Evolutionary conservation across 2,797 vertebrate species (phyloP).

Genomic region (Artibeus lituratus): DNA sequence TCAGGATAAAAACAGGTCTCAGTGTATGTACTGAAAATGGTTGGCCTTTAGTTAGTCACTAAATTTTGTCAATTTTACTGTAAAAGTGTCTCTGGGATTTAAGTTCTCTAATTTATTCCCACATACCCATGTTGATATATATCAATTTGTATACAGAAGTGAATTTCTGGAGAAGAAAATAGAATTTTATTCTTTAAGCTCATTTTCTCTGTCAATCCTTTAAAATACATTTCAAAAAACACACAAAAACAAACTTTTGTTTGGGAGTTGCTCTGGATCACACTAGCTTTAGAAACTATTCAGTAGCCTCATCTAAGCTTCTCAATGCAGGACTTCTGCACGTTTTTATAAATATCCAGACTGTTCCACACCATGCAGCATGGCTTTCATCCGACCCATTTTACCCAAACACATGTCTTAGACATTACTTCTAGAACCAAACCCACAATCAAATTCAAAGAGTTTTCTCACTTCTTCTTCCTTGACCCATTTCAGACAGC

Average conservation of each 20-base stretch:
- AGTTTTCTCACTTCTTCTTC: neutral
- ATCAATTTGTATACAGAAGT: neutral
- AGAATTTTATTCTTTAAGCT: neutral
- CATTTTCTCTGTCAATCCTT: neutral
- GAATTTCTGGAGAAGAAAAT: neutral
- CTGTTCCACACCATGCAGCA: neutral
- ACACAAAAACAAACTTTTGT: neutral
- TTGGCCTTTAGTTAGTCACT: neutral
- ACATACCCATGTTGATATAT: neutral
- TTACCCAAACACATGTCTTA: neutral
- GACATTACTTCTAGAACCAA: neutral
- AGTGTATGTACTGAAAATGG: neutral
- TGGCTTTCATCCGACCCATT: neutral
- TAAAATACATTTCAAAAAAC: constrained; percentile 20
- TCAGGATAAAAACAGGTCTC: neutral
- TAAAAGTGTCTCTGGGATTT: neutral
- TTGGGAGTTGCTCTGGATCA: neutral
- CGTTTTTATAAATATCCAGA: neutral
- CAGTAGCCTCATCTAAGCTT: neutral
- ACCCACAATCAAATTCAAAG: neutral
- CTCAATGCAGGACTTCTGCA: neutral
- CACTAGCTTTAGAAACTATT: neutral
- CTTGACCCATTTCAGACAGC: neutral
- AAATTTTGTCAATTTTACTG: neutral
- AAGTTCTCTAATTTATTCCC: neutral